A percentile compares a stretch with the other conserved stretches of the same genome.
phyloP scores from a whole-genome alignment of 1,140 invertebrate genomes.

The Proctacanthus coquilletti region DNA sequence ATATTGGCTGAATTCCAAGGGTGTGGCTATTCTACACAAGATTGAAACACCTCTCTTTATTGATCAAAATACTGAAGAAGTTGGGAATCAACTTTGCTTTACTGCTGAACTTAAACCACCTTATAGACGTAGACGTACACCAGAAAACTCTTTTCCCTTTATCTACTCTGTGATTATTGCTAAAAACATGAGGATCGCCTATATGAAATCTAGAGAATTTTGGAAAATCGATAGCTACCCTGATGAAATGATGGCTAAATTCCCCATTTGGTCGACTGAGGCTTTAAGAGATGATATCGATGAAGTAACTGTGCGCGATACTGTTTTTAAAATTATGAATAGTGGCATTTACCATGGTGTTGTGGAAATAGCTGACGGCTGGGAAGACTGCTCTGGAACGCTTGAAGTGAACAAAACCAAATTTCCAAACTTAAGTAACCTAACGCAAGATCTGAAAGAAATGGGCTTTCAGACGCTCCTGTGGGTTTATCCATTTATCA shows the following conservation, averaged over 20 bases:
- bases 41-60: constrained; percentile 50
- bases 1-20: constrained; percentile 59
- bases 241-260: constrained; percentile 50
- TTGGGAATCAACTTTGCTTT: constrained; percentile 41
- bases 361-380: constrained; percentile 81
- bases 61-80: constrained; percentile 42
- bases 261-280: constrained; percentile 80
- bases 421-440: constrained; percentile 52
- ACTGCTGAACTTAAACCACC: constrained; percentile 38
- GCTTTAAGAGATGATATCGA: constrained; percentile 54
- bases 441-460: constrained; percentile 37
- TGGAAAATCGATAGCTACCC: constrained; percentile 49
- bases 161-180: constrained; percentile 44
- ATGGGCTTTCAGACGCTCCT: constrained; percentile 57
- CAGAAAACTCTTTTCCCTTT: constrained; percentile 28
- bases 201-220: constrained; percentile 40
- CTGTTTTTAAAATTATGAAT: constrained; percentile 50
- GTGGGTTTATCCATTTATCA: constrained; percentile 85
- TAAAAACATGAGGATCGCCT: constrained; percentile 40
- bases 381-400: constrained; percentile 80
- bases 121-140: constrained; percentile 31
- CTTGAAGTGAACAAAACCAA: constrained; percentile 51
- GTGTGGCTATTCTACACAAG: constrained; percentile 45
- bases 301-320: constrained; percentile 46
- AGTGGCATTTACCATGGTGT: constrained; percentile 63